These are phyloP conservation scores for Pseudococcus longispinus DNA, from an alignment of 2,888 invertebrate genomes.

Conservation along the genomic window DNA sequence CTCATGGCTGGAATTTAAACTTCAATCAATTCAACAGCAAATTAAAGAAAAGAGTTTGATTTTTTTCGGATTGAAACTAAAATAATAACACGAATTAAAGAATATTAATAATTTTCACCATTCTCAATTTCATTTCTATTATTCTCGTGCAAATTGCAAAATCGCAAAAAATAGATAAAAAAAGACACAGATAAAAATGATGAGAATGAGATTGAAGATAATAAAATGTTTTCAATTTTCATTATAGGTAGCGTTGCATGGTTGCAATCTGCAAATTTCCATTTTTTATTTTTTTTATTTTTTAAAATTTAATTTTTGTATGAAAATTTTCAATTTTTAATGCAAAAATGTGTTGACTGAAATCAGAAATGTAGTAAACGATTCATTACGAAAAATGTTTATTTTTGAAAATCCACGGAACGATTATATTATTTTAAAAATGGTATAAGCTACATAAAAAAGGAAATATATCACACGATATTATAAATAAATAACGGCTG, in stretches of 20 bases:
- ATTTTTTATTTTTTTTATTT: not conserved
- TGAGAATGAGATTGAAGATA: too few relatives aligned
- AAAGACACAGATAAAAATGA: too few relatives aligned
- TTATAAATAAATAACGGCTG: constrained; percentile 35
- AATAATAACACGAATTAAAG: not conserved
- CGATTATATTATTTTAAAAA: constrained; percentile 33
- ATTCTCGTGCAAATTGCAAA: not conserved
- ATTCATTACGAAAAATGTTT: not conserved
- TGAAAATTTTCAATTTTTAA: too few relatives aligned
- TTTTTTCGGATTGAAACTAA: not conserved
- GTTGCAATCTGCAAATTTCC: too few relatives aligned
- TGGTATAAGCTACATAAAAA: constrained; percentile 41
- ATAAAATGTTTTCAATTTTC: not conserved
- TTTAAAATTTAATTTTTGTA: too few relatives aligned
- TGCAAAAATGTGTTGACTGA: too few relatives aligned
- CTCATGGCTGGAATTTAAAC: not conserved
- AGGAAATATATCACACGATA: constrained; percentile 34
- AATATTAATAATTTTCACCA: not conserved
- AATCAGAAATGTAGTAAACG: not conserved
- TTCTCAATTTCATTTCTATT: not conserved
- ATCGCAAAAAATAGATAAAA: not conserved
- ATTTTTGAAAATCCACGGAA: not conserved
- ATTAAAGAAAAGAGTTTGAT: not conserved
- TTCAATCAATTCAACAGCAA: not conserved
- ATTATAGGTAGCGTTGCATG: not conserved